These are phyloP conservation scores for Poeciliopsis gracilis DNA, from an alignment of 2,797 vertebrate species.

Conservation along the genomic window DNA sequence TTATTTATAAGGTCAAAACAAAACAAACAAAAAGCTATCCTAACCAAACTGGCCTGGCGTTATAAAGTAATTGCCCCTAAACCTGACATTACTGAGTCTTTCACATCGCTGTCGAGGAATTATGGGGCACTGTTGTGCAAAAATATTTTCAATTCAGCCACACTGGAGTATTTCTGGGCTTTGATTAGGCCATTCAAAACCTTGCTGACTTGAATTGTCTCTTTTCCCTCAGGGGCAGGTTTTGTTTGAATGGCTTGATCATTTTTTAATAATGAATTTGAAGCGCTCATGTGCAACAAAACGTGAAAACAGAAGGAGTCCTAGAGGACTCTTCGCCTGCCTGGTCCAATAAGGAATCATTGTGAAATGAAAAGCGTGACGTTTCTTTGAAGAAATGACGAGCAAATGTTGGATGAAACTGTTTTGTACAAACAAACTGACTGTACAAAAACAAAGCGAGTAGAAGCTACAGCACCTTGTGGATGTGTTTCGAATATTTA, in stretches of 20 bases:
- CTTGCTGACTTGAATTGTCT: neutral
- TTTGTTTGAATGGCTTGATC: neutral
- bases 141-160: neutral
- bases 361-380: neutral
- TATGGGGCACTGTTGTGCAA: neutral
- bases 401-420: neutral
- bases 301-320: neutral
- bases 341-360: neutral
- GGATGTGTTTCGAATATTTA: neutral
- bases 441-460: neutral
- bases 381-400: neutral
- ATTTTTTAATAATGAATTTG: neutral
- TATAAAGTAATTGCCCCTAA: neutral
- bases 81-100: neutral
- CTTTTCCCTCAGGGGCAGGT: neutral
- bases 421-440: neutral
- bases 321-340: neutral
- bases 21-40: neutral
- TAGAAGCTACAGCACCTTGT: neutral
- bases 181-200: neutral
- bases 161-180: neutral
- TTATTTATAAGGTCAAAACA: neutral
- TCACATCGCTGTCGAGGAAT: neutral
- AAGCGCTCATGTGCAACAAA: neutral
- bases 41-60: neutral